Evolutionary conservation across 2,888 invertebrate species (phyloP), one percentile per base, ranked within the genome.

Genomic region (Nemoura dubitans): DNA sequence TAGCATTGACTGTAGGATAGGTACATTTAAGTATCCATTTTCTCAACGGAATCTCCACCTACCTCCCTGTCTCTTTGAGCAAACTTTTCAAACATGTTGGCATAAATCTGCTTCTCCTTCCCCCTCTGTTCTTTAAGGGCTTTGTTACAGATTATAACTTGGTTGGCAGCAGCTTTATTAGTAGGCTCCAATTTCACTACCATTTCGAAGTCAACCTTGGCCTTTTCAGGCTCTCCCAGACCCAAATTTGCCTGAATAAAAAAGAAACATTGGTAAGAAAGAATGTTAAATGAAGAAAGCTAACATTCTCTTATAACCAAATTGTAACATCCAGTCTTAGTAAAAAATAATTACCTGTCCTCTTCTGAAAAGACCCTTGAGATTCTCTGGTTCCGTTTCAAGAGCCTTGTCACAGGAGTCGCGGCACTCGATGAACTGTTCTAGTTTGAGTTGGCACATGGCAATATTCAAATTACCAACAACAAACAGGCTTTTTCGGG

Each of bases 21-120:
- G 27, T 27, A 42, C 21, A 76, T 16, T 86, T 85, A 81, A 81
- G 29, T 0, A 30, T 84, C 84, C 14, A 16, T 59, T 16, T 28
- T 84, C 26, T 84, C 84, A 76, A 59, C 28, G 21, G 76, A 88
- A 21, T 81, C 76, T 27, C 76, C 85, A 90, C 91, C 92, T 93
- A 95, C 96, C 95, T 96, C 94, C 91, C 94, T 93, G 92, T 97
- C 96, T 91, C 94, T 94, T 89, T 95, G 94, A 3, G 96, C 96
- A 92, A 98, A 96, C 92, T 97, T 98, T 89, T 97, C 96, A 92
- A 99, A 99, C 97, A 99, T 98, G 91, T 97, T 98, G 21, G 96
- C 96, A 91, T 98, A 99, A 59, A 97, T 93, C 90, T 96, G 94
- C 92, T 96, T 98, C 91, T 98, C 98, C 87, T 95, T 95, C 86